These are phyloP conservation scores for Pseudoips prasinana DNA, from an alignment of 2,888 invertebrate species.

Conservation along the genomic window DNA sequence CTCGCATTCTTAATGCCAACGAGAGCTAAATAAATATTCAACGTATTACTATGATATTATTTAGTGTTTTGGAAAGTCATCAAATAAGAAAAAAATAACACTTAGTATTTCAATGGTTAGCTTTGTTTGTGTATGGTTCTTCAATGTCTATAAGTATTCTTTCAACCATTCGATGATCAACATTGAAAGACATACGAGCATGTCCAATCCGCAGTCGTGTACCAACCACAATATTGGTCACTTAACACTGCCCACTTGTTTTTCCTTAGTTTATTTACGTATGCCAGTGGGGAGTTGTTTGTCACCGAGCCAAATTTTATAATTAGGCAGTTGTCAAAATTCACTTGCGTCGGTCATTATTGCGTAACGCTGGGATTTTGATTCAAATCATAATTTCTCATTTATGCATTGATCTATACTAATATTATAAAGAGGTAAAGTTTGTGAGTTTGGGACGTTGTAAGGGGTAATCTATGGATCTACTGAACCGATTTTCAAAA, in stretches of 20 bases:
- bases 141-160: no score
- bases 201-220: not conserved
- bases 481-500: no score
- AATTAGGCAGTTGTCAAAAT: conserved; percentile 68
- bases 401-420: no score
- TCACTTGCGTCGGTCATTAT: conserved; percentile 37
- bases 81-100: no score
- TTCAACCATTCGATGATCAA: not conserved
- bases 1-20: not conserved
- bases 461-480: no score
- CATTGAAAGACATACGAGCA: conserved; percentile 5
- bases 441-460: no score
- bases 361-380: conserved; percentile 41
- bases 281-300: conserved; percentile 48
- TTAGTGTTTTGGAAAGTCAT: no score
- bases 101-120: no score
- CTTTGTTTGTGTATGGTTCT: no score
- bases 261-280: conserved; percentile 51
- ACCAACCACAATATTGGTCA: conserved; percentile 26
- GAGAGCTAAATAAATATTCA: not conserved
- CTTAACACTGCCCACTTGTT: conserved; percentile 49
- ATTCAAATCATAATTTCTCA: conserved; percentile 18
- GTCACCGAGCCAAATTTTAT: conserved; percentile 67
- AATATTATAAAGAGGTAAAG: no score
- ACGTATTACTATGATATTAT: no score